Conservation (phyloP, 2,888 invertebrate species). For the Pyrrhosoma nymphula region DNA sequence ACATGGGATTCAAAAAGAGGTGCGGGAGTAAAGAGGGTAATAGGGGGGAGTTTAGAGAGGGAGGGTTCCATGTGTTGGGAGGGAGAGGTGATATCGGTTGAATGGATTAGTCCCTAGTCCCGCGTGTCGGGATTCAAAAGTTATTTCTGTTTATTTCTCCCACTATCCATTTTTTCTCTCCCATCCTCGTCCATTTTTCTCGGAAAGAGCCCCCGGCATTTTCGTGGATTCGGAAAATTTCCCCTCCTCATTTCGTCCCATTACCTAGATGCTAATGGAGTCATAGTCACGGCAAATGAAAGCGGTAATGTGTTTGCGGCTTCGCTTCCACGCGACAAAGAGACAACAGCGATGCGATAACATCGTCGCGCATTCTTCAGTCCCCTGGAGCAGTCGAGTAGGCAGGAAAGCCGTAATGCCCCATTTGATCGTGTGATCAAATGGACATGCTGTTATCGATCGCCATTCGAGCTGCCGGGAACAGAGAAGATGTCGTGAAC, state of each 20-base stretch:
- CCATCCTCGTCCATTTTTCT: not conserved
- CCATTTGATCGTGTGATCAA: not conserved
- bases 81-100: not conserved
- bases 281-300: constrained; percentile 33
- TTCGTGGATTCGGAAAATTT: not conserved
- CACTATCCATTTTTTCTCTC: not conserved
- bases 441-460: not conserved
- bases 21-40: not conserved
- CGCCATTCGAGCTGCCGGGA: not conserved
- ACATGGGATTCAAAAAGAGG: not conserved
- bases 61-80: not conserved
- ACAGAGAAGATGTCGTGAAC: not conserved
- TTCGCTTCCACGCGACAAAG: not conserved
- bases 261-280: constrained; percentile 39
- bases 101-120: not conserved
- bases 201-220: not conserved
- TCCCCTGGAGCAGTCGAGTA: not conserved
- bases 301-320: constrained; percentile 47
- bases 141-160: not conserved
- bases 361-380: constrained; percentile 23
- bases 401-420: not conserved
- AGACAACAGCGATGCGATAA: constrained; percentile 16
- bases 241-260: constrained; percentile 20
- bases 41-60: not conserved
- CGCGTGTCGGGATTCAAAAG: not conserved